Evolutionary conservation across 1,140 invertebrate genomes (phyloP).

Genomic region (Sycophila sp.): DNA sequence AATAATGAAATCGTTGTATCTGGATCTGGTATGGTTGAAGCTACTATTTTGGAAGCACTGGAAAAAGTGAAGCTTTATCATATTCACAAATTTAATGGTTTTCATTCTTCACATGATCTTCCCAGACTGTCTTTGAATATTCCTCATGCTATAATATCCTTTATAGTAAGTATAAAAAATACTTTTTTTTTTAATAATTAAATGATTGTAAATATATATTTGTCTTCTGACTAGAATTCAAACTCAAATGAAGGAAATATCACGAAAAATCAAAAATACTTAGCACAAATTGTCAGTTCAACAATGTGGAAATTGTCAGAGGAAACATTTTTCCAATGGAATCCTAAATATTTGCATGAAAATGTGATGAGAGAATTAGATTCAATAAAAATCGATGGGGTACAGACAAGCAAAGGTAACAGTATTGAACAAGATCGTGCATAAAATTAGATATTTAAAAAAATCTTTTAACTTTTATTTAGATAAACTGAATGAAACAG

Average conservation of each 20-base stretch:
- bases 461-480: slow-evolving; percentile 13
- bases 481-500: slow-evolving; percentile 42
- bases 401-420: slow-evolving; percentile 49
- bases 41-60: slow-evolving; percentile 50
- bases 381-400: slow-evolving; percentile 39
- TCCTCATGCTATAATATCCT: slow-evolving; percentile 57
- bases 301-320: slow-evolving; percentile 60
- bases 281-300: slow-evolving; percentile 53
- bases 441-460: neutral
- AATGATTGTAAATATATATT: neutral
- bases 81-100: neutral
- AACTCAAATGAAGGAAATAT: slow-evolving; percentile 27
- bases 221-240: slow-evolving; percentile 15
- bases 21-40: slow-evolving; percentile 57
- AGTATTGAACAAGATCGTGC: neutral
- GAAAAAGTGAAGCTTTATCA: slow-evolving; percentile 16
- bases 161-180: slow-evolving; percentile 44
- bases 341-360: slow-evolving; percentile 52
- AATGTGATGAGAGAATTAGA: slow-evolving; percentile 42
- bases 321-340: slow-evolving; percentile 55
- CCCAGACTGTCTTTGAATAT: slow-evolving; percentile 50
- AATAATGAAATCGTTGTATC: slow-evolving; percentile 49
- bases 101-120: slow-evolving; percentile 33
- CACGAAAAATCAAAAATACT: slow-evolving; percentile 39
- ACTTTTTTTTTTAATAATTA: neutral